phyloP scores from a whole-genome alignment of 1,140 invertebrate species.

The Zaprionus nigranus region DNA sequence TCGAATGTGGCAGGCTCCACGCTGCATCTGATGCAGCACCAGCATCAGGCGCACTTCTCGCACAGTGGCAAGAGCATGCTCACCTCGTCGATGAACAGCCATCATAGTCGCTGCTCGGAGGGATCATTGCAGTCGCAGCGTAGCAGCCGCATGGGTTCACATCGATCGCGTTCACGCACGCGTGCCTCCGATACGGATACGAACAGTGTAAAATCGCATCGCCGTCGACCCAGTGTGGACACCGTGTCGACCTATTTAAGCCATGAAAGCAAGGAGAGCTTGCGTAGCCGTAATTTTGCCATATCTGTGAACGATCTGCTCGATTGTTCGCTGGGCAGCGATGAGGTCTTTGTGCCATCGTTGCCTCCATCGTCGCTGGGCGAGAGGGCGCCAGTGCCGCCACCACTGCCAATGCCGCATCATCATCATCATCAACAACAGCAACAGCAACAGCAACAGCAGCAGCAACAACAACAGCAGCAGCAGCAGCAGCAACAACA shows the following conservation, averaged over 20 bases:
- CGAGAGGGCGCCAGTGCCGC: slow-evolving; percentile 74
- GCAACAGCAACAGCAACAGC: slow-evolving; percentile 60
- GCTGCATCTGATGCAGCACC: slow-evolving; percentile 43
- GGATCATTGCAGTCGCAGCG: slow-evolving; percentile 78
- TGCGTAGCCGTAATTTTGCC: slow-evolving; percentile 80
- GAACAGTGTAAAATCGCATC: slow-evolving; percentile 89
- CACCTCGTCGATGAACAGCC: slow-evolving; percentile 82
- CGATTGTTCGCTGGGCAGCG: slow-evolving; percentile 89
- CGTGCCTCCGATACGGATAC: slow-evolving; percentile 87
- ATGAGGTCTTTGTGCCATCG: slow-evolving; percentile 88
- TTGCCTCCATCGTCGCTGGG: slow-evolving; percentile 74
- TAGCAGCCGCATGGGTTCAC: slow-evolving; percentile 83
- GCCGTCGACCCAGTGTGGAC: slow-evolving; percentile 91
- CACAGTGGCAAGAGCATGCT: slow-evolving; percentile 74
- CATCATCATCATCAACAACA: slow-evolving; percentile 61
- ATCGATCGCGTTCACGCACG: slow-evolving; percentile 80
- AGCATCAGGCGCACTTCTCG: slow-evolving; percentile 61
- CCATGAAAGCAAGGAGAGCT: slow-evolving; percentile 90
- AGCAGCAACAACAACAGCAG: slow-evolving; percentile 52
- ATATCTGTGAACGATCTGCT: slow-evolving; percentile 89
- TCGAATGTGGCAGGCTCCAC: slow-evolving; percentile 42
- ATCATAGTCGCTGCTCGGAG: slow-evolving; percentile 82
- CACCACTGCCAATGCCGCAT: slow-evolving; percentile 69
- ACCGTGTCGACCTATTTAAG: slow-evolving; percentile 95
- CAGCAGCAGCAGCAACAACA: slow-evolving; percentile 57